Conservation (phyloP, 2,113 vertebrate species). For the Aldabrachelys gigantea region DNA sequence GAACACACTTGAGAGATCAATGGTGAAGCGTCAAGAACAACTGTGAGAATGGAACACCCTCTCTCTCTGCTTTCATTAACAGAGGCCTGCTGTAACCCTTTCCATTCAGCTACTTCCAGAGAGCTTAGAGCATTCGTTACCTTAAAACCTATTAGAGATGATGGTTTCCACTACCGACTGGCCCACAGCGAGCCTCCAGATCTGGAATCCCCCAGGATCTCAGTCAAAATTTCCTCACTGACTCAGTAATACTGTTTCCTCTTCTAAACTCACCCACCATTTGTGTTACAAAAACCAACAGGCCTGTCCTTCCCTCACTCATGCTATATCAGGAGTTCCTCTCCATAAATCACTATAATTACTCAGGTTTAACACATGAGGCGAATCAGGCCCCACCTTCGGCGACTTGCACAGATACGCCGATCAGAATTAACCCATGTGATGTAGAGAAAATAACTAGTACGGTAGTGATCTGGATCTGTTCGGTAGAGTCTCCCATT, state of each 20-base stretch:
- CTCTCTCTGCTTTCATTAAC: neutral
- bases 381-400: neutral
- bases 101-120: neutral
- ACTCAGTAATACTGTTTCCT: neutral
- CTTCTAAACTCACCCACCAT: neutral
- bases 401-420: neutral
- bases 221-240: neutral
- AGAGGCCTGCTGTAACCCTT: neutral
- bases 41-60: neutral
- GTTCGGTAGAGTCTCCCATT: neutral
- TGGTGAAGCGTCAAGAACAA: accelerated
- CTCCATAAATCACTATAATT: neutral
- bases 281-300: neutral
- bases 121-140: neutral
- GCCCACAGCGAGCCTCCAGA: neutral
- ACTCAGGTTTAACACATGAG: neutral
- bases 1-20: neutral
- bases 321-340: neutral
- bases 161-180: neutral
- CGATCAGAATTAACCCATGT: neutral
- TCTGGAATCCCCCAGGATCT: neutral
- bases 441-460: neutral
- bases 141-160: neutral
- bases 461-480: neutral
- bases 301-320: neutral